Evolutionary conservation across 2,888 invertebrate species (phyloP).

Genomic region (Drosophila anceps): DNA sequence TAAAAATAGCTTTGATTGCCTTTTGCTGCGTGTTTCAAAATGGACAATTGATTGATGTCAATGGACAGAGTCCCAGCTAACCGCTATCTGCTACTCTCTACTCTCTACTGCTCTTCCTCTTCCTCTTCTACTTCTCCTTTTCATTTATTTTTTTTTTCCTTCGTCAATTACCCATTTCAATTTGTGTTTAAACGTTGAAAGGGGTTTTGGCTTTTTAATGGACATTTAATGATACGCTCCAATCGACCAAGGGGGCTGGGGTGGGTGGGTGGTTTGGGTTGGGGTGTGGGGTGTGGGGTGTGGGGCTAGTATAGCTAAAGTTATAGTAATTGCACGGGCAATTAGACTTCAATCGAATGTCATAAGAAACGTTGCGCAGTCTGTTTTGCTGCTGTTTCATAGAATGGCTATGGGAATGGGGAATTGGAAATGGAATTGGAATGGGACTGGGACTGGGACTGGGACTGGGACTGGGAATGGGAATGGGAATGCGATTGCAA

Average conservation of each 20-base stretch:
- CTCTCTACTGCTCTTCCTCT: no score
- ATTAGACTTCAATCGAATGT: constrained; percentile 68
- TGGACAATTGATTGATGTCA: constrained; percentile 53
- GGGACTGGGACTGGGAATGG: background rate
- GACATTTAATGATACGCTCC: constrained; percentile 55
- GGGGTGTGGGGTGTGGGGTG: background rate
- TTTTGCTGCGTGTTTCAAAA: constrained; percentile 32
- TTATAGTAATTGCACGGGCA: constrained; percentile 53
- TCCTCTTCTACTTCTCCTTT: background rate
- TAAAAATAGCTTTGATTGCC: constrained; percentile 13
- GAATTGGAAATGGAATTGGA: background rate
- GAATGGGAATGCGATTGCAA: background rate
- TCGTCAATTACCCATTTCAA: constrained; percentile 18
- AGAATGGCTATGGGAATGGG: background rate
- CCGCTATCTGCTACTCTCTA: no score
- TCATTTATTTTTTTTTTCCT: background rate
- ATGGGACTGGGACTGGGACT: background rate
- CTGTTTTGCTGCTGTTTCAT: constrained; percentile 4
- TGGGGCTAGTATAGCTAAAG: constrained; percentile 1
- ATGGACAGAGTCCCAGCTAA: constrained; percentile 20
- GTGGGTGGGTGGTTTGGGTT: no score
- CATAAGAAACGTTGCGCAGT: constrained; percentile 37
- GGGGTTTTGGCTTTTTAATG: constrained; percentile 38
- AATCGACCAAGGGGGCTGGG: background rate
- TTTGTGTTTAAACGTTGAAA: constrained; percentile 19